Evolutionary conservation across 2,888 invertebrate species (phyloP).

Genomic region (Maniola hyperantus): DNA sequence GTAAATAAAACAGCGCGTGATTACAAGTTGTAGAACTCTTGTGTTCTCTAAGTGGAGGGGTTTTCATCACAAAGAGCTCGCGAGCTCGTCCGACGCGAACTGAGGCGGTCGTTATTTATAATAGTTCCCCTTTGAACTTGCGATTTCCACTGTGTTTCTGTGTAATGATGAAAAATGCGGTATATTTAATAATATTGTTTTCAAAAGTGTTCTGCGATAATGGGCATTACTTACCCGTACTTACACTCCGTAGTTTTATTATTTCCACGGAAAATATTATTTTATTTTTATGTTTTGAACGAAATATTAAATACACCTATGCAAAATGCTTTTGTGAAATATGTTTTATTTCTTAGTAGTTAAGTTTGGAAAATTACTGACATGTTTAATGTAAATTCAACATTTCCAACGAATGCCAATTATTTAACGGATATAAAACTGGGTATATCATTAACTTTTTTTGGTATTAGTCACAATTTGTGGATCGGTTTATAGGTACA

Average conservation of each 20-base stretch:
- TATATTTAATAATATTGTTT: constrained; percentile 14
- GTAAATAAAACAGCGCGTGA: constrained; percentile 11
- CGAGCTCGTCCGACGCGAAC: constrained; percentile 10
- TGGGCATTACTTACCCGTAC: not conserved
- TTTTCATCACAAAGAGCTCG: constrained; percentile 20
- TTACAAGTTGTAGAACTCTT: constrained; percentile 19
- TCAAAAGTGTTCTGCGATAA: not conserved
- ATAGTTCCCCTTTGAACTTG: constrained; percentile 25
- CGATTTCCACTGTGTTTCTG: constrained; percentile 13
- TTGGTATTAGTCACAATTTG: too few relatives aligned
- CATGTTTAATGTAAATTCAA: too few relatives aligned
- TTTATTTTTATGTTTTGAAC: too few relatives aligned
- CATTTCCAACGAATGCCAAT: too few relatives aligned
- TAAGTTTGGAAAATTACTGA: too few relatives aligned
- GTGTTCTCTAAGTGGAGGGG: constrained; percentile 15
- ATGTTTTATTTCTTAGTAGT: too few relatives aligned
- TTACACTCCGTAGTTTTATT: not conserved
- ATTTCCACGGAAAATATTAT: too few relatives aligned
- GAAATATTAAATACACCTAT: too few relatives aligned
- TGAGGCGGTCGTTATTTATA: constrained; percentile 21
- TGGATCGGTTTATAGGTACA: too few relatives aligned
- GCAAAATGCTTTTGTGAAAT: too few relatives aligned
- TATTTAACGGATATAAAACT: too few relatives aligned
- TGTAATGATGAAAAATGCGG: constrained; percentile 19
- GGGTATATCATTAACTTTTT: too few relatives aligned